Evolutionary conservation across 2,113 vertebrate species (phyloP).

Genomic region (Serilophus lunatus): DNA sequence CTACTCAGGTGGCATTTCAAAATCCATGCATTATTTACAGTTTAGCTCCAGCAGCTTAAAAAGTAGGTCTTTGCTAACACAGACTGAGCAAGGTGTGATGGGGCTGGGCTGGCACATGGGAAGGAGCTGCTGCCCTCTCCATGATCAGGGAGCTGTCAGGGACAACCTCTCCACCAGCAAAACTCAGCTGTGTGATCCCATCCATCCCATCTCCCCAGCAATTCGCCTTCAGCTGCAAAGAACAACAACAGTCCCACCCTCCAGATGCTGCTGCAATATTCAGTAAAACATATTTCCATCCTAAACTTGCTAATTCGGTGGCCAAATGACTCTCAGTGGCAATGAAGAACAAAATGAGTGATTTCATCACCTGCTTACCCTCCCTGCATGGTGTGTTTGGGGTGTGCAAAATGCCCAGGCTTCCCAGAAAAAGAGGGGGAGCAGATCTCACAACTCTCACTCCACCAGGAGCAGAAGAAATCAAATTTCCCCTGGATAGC

Average conservation of each 20-base stretch:
- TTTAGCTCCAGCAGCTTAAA: not conserved
- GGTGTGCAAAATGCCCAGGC: not conserved
- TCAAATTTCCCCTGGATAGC: not conserved
- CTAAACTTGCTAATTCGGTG: not conserved
- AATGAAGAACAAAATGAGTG: not conserved
- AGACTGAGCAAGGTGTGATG: not conserved
- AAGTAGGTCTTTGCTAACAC: not conserved
- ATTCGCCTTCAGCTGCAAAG: not conserved
- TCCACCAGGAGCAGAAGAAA: not conserved
- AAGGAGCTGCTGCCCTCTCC: not conserved
- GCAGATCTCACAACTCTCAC: not conserved
- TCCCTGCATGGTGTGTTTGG: not conserved
- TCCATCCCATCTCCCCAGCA: too few species aligned
- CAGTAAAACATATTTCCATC: not conserved
- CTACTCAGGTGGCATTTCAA: not conserved
- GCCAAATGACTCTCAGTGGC: not conserved
- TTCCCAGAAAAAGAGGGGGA: not conserved
- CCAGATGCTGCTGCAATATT: not conserved
- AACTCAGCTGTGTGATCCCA: not conserved
- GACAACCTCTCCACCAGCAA: not conserved
- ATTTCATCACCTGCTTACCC: not conserved
- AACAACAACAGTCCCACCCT: not conserved
- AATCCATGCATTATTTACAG: not conserved
- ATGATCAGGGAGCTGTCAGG: fast-evolving
- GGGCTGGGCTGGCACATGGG: not conserved